These are phyloP conservation scores for Drosophila ficusphila DNA, from an alignment of 1,140 invertebrate species.

Conservation along the genomic window DNA sequence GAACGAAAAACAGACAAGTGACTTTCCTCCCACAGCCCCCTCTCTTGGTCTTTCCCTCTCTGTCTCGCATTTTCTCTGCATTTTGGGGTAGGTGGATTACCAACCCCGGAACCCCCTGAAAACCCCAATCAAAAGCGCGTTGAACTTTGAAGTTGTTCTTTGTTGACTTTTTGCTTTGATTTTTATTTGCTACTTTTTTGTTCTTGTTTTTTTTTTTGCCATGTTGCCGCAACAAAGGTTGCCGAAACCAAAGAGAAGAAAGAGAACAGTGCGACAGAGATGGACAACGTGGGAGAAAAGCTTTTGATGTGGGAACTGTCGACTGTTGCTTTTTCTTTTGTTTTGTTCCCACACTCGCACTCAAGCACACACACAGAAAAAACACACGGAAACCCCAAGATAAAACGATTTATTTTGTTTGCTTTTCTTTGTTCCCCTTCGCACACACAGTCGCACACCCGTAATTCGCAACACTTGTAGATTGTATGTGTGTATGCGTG, in stretches of 20 bases:
- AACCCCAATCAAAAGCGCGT: slow-evolving; percentile 42
- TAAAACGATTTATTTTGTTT: slow-evolving; percentile 58
- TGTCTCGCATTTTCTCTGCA: not conserved
- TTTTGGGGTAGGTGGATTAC: slow-evolving; percentile 28
- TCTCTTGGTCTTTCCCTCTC: not conserved
- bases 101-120: not conserved
- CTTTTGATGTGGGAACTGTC: slow-evolving; percentile 55
- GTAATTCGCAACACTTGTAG: slow-evolving; percentile 53
- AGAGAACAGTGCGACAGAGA: slow-evolving; percentile 26
- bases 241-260: slow-evolving; percentile 40
- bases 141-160: slow-evolving; percentile 67
- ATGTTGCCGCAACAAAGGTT: slow-evolving; percentile 52
- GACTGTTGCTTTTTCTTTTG: slow-evolving; percentile 37
- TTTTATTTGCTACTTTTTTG: slow-evolving; percentile 7
- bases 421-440: slow-evolving; percentile 59
- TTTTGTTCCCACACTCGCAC: slow-evolving; percentile 9
- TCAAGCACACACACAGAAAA: slow-evolving; percentile 3
- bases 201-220: not conserved
- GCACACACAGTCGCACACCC: slow-evolving; percentile 3
- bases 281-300: slow-evolving; percentile 28
- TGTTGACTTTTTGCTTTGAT: slow-evolving; percentile 24
- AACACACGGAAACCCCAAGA: slow-evolving; percentile 14
- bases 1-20: slow-evolving; percentile 38
- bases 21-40: slow-evolving; percentile 9
- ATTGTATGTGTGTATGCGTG: slow-evolving; percentile 9